Percentiles rank a stretch among this genome's conserved stretches.
phyloP scores from a whole-genome alignment of 1,140 invertebrate species.

The Archivesica marissinica region DNA sequence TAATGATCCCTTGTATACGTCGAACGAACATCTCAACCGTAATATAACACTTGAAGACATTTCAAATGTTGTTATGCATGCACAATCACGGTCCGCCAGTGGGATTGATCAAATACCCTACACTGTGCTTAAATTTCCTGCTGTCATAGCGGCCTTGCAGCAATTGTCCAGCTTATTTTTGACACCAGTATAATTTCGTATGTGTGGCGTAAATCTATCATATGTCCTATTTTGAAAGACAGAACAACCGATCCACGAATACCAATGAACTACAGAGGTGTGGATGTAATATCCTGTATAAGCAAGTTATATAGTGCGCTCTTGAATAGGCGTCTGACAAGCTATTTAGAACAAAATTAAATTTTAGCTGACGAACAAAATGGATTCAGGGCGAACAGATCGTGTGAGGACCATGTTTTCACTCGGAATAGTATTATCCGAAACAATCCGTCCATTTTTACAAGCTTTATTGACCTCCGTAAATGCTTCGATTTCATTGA shows the following conservation, averaged over 20 bases:
- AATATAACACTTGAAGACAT: too few species aligned
- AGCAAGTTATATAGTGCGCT: slow-evolving; percentile 6
- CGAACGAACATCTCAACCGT: too few species aligned
- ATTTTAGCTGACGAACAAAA: slow-evolving; percentile 44
- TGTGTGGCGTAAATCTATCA: slow-evolving; percentile 36
- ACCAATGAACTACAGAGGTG: too few species aligned
- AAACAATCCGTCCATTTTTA: slow-evolving; percentile 7
- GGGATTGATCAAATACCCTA: too few species aligned
- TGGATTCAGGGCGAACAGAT: slow-evolving; percentile 10
- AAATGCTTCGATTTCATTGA: slow-evolving; percentile 27
- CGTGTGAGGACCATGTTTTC: slow-evolving; percentile 38
- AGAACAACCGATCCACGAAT: too few species aligned
- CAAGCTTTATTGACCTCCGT: neutral
- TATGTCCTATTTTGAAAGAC: too few species aligned
- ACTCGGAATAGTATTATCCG: neutral
- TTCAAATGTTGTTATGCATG: too few species aligned
- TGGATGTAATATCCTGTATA: slow-evolving; percentile 6
- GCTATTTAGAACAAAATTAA: neutral
- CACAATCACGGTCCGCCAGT: too few species aligned
- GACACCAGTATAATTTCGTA: slow-evolving; percentile 11
- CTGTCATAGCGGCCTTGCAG: too few species aligned
- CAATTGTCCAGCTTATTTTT: too few species aligned
- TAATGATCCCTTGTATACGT: too few species aligned
- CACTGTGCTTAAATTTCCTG: too few species aligned
- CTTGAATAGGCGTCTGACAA: neutral